Evolutionary conservation across 2,797 vertebrate species (phyloP).

Genomic region (Scyliorhinus canicula): DNA sequence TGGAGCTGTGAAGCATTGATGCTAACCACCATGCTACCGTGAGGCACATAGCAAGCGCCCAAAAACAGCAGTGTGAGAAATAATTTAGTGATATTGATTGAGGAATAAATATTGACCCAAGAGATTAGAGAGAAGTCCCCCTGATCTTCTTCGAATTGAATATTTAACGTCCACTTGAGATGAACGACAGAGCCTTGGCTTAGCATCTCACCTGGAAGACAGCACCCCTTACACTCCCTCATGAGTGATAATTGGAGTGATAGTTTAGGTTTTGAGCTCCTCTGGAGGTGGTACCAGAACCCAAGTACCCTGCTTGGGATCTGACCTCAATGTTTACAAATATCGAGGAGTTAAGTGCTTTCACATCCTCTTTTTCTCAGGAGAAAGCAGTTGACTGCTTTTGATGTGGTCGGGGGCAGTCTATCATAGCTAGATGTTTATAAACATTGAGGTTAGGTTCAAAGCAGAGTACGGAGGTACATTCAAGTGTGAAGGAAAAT

Average conservation of each 20-base stretch:
- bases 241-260: neutral
- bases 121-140: neutral
- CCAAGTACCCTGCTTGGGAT: too few species aligned
- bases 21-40: too few species aligned
- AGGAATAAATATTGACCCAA: neutral
- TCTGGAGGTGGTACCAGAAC: neutral
- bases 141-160: neutral
- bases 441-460: too few species aligned
- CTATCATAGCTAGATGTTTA: too few species aligned
- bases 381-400: too few species aligned
- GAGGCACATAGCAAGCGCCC: neutral
- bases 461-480: too few species aligned
- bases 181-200: neutral
- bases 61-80: neutral
- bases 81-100: neutral
- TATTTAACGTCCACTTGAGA: neutral
- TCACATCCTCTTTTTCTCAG: too few species aligned
- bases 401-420: too few species aligned
- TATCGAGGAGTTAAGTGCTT: too few species aligned
- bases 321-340: too few species aligned
- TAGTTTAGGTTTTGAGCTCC: neutral
- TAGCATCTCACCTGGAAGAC: neutral
- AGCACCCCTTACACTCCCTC: neutral
- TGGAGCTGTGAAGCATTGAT: too few species aligned
- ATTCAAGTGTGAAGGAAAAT: too few species aligned